Conservation (phyloP, 2,113 vertebrate genomes). For the Gobiocypris rarus region DNA sequence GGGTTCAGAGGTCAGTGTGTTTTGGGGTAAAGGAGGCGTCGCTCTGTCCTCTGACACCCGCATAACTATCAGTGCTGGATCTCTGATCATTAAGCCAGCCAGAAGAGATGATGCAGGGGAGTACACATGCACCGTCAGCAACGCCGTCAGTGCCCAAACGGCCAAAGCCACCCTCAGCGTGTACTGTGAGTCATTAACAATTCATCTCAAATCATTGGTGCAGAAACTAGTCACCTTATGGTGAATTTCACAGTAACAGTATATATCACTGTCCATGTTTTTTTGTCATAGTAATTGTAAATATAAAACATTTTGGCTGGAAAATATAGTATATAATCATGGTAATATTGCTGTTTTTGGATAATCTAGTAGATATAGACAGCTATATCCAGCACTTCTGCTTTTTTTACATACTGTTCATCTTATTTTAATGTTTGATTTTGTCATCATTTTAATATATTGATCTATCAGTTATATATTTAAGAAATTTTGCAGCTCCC, state of each 20-base stretch:
- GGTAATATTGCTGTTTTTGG: too few species aligned
- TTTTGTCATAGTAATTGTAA: too few species aligned
- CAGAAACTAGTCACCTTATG: background rate
- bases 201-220: background rate
- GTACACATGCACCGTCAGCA: constrained; percentile 75
- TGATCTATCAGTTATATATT: too few species aligned
- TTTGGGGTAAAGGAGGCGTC: constrained; percentile 68
- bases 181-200: constrained; percentile 72
- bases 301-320: too few species aligned
- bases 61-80: constrained; percentile 66
- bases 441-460: too few species aligned
- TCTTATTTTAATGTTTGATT: too few species aligned
- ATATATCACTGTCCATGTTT: too few species aligned
- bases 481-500: too few species aligned
- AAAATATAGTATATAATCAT: too few species aligned
- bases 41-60: constrained; percentile 61
- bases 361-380: too few species aligned
- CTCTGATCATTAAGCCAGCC: constrained; percentile 70
- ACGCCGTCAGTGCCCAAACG: constrained; percentile 69
- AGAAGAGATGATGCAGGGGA: constrained; percentile 67
- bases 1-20: constrained; percentile 64
- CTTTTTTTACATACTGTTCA: too few species aligned
- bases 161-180: constrained; percentile 67
- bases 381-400: too few species aligned
- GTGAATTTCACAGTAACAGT: background rate